Evolutionary conservation across 1,140 invertebrate species (phyloP).

Genomic region (Cyclina sinensis): DNA sequence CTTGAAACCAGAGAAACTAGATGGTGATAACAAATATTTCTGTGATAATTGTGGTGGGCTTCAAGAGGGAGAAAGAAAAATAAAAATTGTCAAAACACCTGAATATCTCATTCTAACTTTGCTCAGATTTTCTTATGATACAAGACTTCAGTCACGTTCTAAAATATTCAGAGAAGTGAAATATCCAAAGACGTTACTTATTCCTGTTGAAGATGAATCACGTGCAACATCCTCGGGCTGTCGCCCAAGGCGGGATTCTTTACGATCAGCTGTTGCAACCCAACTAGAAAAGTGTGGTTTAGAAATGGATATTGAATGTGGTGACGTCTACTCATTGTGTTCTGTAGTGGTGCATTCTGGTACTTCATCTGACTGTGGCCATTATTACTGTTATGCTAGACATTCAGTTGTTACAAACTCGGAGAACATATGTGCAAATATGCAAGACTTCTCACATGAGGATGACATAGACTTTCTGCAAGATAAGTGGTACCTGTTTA

Average conservation of each 20-base stretch:
- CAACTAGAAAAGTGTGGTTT: slow-evolving; percentile 73
- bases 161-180: slow-evolving; percentile 88
- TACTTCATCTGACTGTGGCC: slow-evolving; percentile 93
- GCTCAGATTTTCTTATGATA: slow-evolving; percentile 93
- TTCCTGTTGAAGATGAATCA: slow-evolving; percentile 77
- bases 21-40: slow-evolving; percentile 93
- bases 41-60: slow-evolving; percentile 92
- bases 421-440: slow-evolving; percentile 66
- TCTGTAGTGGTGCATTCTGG: slow-evolving; percentile 95
- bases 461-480: slow-evolving; percentile 79
- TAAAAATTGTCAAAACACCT: slow-evolving; percentile 91
- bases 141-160: slow-evolving; percentile 90
- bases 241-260: slow-evolving; percentile 71
- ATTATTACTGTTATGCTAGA: slow-evolving; percentile 95
- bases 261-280: slow-evolving; percentile 60
- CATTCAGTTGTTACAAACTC: slow-evolving; percentile 77
- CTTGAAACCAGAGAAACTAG: slow-evolving; percentile 91
- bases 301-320: slow-evolving; percentile 81
- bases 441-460: slow-evolving; percentile 69
- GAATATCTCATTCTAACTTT: slow-evolving; percentile 93
- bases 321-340: slow-evolving; percentile 90
- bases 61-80: slow-evolving; percentile 92
- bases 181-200: slow-evolving; percentile 83
- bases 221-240: neutral
- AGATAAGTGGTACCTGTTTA: slow-evolving; percentile 93